Conservation (phyloP, 2,797 vertebrate species). For the Martes flavigula region DNA sequence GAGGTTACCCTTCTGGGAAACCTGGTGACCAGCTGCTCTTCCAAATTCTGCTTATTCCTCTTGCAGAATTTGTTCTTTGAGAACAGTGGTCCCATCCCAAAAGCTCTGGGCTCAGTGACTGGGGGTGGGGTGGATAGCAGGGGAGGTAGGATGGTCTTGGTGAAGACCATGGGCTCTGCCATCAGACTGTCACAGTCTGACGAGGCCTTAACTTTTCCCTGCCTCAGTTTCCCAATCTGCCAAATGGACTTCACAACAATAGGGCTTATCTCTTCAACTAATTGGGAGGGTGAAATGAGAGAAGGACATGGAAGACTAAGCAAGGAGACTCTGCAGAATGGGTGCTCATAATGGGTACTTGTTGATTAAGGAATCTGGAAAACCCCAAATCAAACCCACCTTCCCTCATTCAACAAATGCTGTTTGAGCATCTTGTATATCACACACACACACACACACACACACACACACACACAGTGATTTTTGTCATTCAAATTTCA, state of each 20-base stretch:
- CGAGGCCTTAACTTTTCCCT: not conserved
- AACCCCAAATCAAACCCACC: not conserved
- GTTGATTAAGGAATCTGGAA: not conserved
- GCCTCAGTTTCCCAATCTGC: not conserved
- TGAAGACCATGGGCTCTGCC: not conserved
- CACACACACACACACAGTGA: not conserved
- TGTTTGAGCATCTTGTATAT: not conserved
- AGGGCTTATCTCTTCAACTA: not conserved
- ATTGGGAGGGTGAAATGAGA: not conserved
- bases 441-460: not conserved
- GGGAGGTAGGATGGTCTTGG: not conserved
- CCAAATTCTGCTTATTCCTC: not conserved
- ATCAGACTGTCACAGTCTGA: not conserved
- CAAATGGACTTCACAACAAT: not conserved
- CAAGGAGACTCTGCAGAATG: not conserved
- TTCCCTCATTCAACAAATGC: not conserved
- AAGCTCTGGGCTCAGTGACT: not conserved
- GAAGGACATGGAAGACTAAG: not conserved
- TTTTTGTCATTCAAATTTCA: not conserved
- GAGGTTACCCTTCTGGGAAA: slow-evolving; percentile 54
- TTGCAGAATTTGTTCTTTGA: not conserved
- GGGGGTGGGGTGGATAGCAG: not conserved
- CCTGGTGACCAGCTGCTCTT: not conserved
- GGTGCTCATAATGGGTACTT: not conserved
- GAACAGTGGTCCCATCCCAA: not conserved